Percentiles rank a stretch among this genome's conserved stretches.
Conservation (phyloP, 2,797 vertebrate species). For the Platyrinchus mystaceus region DNA sequence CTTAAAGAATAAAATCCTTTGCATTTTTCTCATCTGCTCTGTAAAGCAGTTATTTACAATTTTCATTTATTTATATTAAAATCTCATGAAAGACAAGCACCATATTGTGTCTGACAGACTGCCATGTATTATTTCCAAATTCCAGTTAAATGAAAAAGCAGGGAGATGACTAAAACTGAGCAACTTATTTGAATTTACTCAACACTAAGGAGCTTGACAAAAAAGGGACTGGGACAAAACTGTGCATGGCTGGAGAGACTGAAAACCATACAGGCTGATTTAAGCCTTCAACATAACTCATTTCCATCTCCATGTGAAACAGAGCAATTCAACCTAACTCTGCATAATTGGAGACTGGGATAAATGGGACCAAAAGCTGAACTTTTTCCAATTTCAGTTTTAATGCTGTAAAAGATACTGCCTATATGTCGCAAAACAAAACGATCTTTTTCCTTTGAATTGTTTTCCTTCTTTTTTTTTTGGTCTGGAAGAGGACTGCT, state of each 20-base stretch:
- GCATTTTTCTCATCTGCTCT: constrained; percentile 5
- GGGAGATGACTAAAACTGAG: neutral
- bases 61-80: constrained; percentile 61
- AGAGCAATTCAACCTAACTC: neutral
- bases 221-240: neutral
- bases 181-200: neutral
- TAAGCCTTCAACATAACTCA: neutral
- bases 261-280: neutral
- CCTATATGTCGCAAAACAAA: neutral
- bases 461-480: neutral
- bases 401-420: neutral
- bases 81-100: constrained; percentile 41
- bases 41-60: constrained; percentile 14
- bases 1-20: constrained; percentile 13
- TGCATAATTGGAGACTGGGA: neutral
- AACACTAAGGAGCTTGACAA: neutral
- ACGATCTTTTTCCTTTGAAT: neutral
- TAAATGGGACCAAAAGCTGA: neutral
- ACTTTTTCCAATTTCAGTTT: neutral
- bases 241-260: neutral
- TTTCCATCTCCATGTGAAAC: neutral
- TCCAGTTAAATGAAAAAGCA: constrained; percentile 48
- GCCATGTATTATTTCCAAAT: constrained; percentile 39
- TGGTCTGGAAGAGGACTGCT: neutral
- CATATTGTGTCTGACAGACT: constrained; percentile 25